Evolutionary conservation across 2,888 invertebrate species (phyloP).

Genomic region (Psylliodes chrysocephalus): DNA sequence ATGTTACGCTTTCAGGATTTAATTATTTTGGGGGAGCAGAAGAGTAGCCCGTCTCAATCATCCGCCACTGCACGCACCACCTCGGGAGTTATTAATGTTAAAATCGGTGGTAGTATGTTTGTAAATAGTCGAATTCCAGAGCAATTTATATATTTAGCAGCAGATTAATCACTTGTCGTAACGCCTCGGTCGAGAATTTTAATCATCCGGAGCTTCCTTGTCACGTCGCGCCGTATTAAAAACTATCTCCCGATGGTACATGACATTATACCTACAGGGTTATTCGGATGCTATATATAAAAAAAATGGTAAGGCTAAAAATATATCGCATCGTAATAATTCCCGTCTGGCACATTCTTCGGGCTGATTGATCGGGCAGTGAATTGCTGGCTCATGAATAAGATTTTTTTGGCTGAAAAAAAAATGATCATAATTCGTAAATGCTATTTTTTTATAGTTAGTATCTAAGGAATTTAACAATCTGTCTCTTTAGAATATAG

Average conservation of each 20-base stretch:
- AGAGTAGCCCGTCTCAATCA: not conserved
- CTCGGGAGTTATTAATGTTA: conserved; percentile 54
- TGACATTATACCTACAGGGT: conserved; percentile 41
- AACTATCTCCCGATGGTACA: conserved; percentile 52
- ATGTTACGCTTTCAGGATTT: no score
- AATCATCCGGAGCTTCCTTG: conserved; percentile 59
- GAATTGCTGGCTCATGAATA: no score
- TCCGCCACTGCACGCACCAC: conserved; percentile 33
- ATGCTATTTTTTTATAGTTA: no score
- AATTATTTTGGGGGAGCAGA: no score
- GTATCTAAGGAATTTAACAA: no score
- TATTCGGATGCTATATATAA: conserved; percentile 2
- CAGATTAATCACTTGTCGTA: conserved; percentile 63
- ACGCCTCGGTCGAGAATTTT: conserved; percentile 59
- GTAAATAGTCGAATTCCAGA: conserved; percentile 62
- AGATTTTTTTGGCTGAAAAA: no score
- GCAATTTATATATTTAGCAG: conserved; percentile 64
- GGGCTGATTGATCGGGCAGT: not conserved
- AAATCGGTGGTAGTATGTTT: conserved; percentile 58
- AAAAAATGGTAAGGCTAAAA: not conserved
- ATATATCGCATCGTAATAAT: not conserved
- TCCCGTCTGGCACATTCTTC: not conserved
- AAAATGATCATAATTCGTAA: no score
- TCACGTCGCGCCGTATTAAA: conserved; percentile 54
- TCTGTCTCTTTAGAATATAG: no score